A percentile compares a stretch with the other conserved stretches of the same genome.
Evolutionary conservation across 92 coral and sea anemone species (phyloP).

Genomic region (Heliopora coerulea): DNA sequence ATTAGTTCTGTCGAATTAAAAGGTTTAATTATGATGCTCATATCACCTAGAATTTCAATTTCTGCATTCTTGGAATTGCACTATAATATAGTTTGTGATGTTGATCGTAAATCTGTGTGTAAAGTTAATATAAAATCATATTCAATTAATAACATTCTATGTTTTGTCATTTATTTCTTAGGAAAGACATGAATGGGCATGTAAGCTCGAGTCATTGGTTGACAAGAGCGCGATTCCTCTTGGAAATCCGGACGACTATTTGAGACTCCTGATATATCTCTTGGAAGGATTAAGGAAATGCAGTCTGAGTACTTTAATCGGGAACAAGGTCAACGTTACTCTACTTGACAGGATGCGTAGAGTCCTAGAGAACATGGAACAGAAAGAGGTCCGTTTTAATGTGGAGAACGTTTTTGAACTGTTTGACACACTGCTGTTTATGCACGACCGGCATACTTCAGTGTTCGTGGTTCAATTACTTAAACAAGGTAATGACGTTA

Average conservation of each 20-base stretch:
- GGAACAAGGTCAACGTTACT: constrained; percentile 48
- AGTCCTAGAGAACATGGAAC: constrained; percentile 60
- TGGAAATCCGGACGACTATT: constrained; percentile 49
- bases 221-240: constrained; percentile 48
- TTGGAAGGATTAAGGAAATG: constrained; percentile 60
- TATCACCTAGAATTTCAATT: too few relatives aligned
- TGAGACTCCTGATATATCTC: constrained; percentile 49
- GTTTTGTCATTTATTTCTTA: not conserved
- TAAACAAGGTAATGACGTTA: constrained; percentile 46
- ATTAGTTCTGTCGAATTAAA: too few relatives aligned
- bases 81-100: too few relatives aligned
- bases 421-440: constrained; percentile 59
- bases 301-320: constrained; percentile 51
- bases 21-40: too few relatives aligned
- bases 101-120: too few relatives aligned
- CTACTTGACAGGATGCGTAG: constrained; percentile 52
- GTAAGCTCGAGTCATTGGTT: constrained; percentile 68
- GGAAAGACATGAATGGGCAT: constrained; percentile 68
- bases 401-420: constrained; percentile 54
- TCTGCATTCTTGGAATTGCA: too few relatives aligned
- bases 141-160: too few relatives aligned
- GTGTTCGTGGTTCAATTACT: constrained; percentile 50
- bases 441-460: constrained; percentile 55
- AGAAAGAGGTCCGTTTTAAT: constrained; percentile 44
- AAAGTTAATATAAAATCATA: too few relatives aligned